A percentile compares a stretch with the other conserved stretches of the same genome.
These are phyloP conservation scores for Chaenodraco wilsoni DNA, from an alignment of 2,797 vertebrate species.

Conservation along the genomic window DNA sequence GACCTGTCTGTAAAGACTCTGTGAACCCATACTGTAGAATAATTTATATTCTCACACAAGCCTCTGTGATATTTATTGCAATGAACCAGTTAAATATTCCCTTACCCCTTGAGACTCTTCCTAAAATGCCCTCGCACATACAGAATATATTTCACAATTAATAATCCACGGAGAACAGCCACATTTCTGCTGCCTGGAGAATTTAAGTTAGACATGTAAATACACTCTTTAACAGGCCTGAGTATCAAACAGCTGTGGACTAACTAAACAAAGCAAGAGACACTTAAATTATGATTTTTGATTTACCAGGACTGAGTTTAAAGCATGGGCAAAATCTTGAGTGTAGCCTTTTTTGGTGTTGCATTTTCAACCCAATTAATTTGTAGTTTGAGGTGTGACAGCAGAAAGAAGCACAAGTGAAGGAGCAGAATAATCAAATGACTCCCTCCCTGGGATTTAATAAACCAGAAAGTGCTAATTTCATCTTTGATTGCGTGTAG, in stretches of 20 bases:
- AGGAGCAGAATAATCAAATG: conserved; percentile 73
- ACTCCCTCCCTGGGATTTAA: conserved; percentile 72
- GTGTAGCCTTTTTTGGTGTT: conserved; percentile 31
- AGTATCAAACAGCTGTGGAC: conserved; percentile 15
- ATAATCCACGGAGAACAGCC: conserved; percentile 36
- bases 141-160: conserved; percentile 50
- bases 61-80: conserved; percentile 46
- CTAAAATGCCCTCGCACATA: conserved; percentile 33
- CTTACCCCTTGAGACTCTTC: conserved; percentile 35
- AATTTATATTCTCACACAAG: conserved; percentile 37
- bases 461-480: conserved; percentile 79
- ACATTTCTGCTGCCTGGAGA: conserved; percentile 26
- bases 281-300: conserved; percentile 47
- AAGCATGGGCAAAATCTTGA: conserved; percentile 37
- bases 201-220: conserved; percentile 57
- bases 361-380: conserved; percentile 75
- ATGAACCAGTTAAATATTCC: conserved; percentile 37
- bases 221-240: conserved; percentile 25
- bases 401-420: conserved; percentile 62
- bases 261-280: conserved; percentile 26
- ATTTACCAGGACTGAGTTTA: conserved; percentile 11
- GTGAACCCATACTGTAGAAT: conserved; percentile 22
- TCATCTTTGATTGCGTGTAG: conserved; percentile 76
- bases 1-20: conserved; percentile 24
- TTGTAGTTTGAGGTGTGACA: conserved; percentile 78